These are phyloP conservation scores for Trissolcus japonicus DNA, from an alignment of 2,888 invertebrate species.

Conservation along the genomic window DNA sequence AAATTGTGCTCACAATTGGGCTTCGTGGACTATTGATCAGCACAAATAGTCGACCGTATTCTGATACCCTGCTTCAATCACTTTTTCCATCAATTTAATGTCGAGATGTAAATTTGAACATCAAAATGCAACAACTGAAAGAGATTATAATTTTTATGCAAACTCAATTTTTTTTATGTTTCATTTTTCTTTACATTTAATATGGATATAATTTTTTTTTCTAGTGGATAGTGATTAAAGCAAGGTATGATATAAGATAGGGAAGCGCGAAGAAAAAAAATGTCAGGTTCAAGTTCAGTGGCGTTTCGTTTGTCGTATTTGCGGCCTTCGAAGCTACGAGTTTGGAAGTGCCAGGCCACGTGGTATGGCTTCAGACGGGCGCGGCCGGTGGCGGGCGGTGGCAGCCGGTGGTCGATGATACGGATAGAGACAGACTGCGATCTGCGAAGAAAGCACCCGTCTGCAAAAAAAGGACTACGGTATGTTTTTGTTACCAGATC, in stretches of 20 bases:
- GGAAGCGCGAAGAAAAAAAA: conserved; percentile 5
- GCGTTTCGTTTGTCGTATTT: conserved; percentile 13
- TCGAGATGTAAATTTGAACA: no score
- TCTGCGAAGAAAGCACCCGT: conserved; percentile 15
- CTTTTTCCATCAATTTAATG: neutral
- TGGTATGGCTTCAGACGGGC: conserved; percentile 70
- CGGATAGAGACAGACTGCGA: conserved; percentile 52
- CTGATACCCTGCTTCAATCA: conserved; percentile 1
- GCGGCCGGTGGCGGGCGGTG: conserved; percentile 67
- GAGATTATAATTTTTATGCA: neutral
- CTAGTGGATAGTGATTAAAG: no score
- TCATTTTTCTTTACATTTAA: no score
- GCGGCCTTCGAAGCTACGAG: conserved; percentile 34
- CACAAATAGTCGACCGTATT: conserved; percentile 22
- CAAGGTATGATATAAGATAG: no score
- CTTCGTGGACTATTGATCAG: conserved; percentile 48
- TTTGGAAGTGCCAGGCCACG: conserved; percentile 48
- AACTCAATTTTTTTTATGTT: no score
- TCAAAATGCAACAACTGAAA: neutral
- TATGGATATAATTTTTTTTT: no score
- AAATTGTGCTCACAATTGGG: conserved; percentile 49
- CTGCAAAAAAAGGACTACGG: no score
- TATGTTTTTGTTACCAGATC: no score
- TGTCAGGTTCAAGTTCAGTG: conserved; percentile 39
- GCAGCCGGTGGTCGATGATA: conserved; percentile 66